A percentile compares a stretch with the other conserved stretches of the same genome.
phyloP scores from a whole-genome alignment of 2,113 vertebrate genomes.

The Melanocharis versteri region DNA sequence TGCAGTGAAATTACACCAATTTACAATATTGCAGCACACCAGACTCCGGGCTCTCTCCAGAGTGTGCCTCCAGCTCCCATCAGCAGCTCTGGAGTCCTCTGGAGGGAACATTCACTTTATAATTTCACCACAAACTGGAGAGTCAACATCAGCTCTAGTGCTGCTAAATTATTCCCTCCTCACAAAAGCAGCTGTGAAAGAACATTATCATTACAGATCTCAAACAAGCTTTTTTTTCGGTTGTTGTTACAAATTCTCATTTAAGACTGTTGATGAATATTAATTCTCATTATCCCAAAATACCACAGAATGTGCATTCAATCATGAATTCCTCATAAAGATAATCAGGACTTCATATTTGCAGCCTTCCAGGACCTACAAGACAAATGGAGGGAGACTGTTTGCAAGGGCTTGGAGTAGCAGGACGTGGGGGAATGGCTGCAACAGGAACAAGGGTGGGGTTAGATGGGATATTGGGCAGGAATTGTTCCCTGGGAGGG shows the following conservation, averaged over 20 bases:
- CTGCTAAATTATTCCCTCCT: neutral
- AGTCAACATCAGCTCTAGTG: neutral
- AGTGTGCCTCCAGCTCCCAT: neutral
- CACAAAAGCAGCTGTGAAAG: slow-evolving; percentile 27
- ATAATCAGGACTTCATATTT: neutral
- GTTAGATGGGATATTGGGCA: neutral
- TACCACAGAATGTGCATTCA: neutral
- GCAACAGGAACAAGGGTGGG: accelerated
- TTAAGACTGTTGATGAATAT: neutral
- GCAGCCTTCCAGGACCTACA: neutral
- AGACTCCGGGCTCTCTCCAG: neutral
- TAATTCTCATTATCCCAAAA: neutral
- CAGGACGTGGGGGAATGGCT: neutral
- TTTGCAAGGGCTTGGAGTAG: neutral
- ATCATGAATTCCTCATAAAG: neutral
- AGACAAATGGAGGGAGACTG: neutral
- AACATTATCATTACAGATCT: neutral
- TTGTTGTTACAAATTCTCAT: neutral
- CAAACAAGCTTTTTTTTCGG: neutral
- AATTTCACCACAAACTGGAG: neutral
- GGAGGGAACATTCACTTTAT: neutral
- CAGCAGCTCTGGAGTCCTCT: neutral
- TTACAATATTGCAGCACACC: neutral
- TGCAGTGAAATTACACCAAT: neutral
- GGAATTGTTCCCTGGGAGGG: accelerated